A percentile compares a stretch with the other conserved stretches of the same genome.
phyloP scores from a whole-genome alignment of 2,113 vertebrate species.

The Phyllopteryx taeniolatus region DNA sequence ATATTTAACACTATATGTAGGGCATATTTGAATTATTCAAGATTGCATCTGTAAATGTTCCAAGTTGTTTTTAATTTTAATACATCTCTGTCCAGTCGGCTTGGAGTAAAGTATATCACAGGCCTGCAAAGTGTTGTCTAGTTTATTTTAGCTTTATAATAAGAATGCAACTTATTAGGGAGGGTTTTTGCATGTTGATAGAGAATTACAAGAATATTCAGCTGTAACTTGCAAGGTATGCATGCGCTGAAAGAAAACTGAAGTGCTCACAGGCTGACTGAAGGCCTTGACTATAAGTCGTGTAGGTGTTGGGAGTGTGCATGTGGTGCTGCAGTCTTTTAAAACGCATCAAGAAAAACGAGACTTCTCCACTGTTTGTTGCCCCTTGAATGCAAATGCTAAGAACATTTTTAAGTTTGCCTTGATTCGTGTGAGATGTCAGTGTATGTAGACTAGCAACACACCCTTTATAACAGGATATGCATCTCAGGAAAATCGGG shows the following conservation, averaged over 20 bases:
- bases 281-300: neutral
- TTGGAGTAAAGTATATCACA: constrained; percentile 3
- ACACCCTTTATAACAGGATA: neutral
- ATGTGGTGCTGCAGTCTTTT: neutral
- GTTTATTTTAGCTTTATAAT: neutral
- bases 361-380: neutral
- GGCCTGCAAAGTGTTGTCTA: constrained; percentile 9
- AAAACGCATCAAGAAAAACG: neutral
- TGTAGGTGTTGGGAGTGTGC: neutral
- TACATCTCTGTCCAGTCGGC: constrained; percentile 32
- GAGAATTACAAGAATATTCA: neutral
- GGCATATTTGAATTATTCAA: constrained; percentile 65
- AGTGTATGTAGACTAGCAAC: neutral
- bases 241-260: neutral
- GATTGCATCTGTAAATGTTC: constrained; percentile 62
- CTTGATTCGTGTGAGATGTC: neutral
- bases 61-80: constrained; percentile 59
- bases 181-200: neutral
- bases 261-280: neutral
- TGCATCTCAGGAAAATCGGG: neutral
- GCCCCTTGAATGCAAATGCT: neutral
- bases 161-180: neutral
- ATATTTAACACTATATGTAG: constrained; percentile 67
- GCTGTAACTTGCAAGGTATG: neutral
- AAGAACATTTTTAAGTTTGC: neutral